A percentile compares a stretch with the other conserved stretches of the same genome.
Conservation (phyloP, 1,140 invertebrate genomes). For the Leptinotarsa defecta region DNA sequence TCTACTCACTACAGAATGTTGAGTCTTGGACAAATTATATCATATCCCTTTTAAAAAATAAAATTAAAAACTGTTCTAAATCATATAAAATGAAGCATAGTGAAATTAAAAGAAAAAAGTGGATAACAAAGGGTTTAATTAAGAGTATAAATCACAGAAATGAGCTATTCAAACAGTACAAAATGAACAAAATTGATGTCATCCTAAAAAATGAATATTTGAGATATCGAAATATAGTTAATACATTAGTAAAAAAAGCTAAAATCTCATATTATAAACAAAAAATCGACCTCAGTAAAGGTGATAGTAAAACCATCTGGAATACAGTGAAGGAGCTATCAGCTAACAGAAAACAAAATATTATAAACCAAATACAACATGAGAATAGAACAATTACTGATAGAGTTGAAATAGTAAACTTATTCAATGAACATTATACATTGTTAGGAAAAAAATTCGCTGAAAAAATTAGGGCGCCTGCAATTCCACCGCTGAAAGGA, state of each 20-base stretch:
- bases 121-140: constrained; percentile 13
- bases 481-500: constrained; percentile 6
- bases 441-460: constrained; percentile 13
- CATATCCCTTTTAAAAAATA: no score
- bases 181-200: constrained; percentile 11
- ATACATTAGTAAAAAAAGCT: neutral
- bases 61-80: neutral
- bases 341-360: constrained; percentile 1
- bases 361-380: constrained; percentile 14
- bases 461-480: constrained; percentile 3
- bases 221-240: neutral
- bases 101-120: constrained; percentile 14
- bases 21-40: no score
- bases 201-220: constrained; percentile 15
- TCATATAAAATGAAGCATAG: neutral
- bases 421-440: constrained; percentile 18
- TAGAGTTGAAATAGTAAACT: constrained; percentile 12
- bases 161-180: constrained; percentile 9
- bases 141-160: constrained; percentile 16
- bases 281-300: constrained; percentile 13
- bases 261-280: constrained; percentile 9
- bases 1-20: no score
- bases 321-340: constrained; percentile 13
- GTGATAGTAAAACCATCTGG: constrained; percentile 13
- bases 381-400: neutral